Conservation (phyloP, 2,888 invertebrate genomes). For the Orchesellides sinensis region DNA sequence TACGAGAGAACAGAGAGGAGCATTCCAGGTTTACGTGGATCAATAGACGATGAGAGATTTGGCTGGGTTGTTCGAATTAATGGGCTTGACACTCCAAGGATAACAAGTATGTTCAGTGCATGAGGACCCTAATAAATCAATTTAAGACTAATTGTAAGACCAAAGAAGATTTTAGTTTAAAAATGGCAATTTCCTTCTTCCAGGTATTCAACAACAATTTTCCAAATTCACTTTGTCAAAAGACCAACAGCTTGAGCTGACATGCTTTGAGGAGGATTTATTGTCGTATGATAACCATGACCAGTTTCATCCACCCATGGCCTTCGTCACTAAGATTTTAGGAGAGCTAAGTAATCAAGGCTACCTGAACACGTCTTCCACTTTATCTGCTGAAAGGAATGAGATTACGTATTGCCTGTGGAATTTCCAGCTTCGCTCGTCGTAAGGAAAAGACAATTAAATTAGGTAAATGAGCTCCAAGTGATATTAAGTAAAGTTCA, state of each 20-base stretch:
- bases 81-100: no score
- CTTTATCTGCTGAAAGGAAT: constrained; percentile 49
- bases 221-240: constrained; percentile 47
- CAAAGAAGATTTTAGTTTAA: no score
- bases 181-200: no score
- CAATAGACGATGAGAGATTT: constrained; percentile 31
- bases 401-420: constrained; percentile 56
- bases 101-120: no score
- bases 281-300: constrained; percentile 40
- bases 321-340: constrained; percentile 53
- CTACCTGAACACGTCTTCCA: constrained; percentile 47
- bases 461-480: no score
- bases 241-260: constrained; percentile 47
- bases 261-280: constrained; percentile 41
- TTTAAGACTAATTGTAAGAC: no score
- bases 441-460: not conserved
- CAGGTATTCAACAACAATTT: constrained; percentile 3
- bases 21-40: constrained; percentile 29
- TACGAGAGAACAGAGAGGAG: constrained; percentile 47
- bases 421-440: constrained; percentile 49
- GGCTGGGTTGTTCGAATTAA: constrained; percentile 59
- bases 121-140: constrained; percentile 19
- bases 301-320: constrained; percentile 53
- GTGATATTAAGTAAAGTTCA: no score
- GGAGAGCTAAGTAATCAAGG: constrained; percentile 48